phyloP scores from a whole-genome alignment of 2,113 vertebrate species.

The Colinus virginianus region DNA sequence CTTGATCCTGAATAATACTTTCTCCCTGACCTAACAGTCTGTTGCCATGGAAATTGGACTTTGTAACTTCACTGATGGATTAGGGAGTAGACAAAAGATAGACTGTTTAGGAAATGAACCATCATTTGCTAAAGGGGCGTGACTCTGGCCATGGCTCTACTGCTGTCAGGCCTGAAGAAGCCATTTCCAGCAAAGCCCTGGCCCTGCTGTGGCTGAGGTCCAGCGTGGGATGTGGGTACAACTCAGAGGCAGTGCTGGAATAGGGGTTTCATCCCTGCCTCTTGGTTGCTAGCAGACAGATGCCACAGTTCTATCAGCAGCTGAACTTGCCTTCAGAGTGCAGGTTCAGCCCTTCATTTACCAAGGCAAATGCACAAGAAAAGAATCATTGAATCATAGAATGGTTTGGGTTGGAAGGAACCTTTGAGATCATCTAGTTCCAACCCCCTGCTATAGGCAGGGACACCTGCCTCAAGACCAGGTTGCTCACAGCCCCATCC shows the following conservation, averaged over 20 bases:
- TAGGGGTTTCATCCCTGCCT: background rate
- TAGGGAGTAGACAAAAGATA: slow-evolving; percentile 4
- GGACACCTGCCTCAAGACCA: too few relatives aligned
- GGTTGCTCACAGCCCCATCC: too few relatives aligned
- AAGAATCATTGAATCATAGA: too few relatives aligned
- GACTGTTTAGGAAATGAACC: background rate
- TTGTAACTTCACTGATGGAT: slow-evolving; percentile 23
- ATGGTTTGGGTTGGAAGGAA: too few relatives aligned
- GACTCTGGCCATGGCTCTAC: background rate
- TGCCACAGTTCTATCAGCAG: background rate
- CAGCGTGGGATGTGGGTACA: rapidly evolving
- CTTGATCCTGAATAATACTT: slow-evolving; percentile 22
- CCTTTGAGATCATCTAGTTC: too few relatives aligned
- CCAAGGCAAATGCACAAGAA: background rate
- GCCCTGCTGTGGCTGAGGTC: background rate
- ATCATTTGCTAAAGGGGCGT: background rate
- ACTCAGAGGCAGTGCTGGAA: background rate
- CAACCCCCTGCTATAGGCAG: too few relatives aligned
- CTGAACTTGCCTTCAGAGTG: background rate
- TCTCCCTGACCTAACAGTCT: slow-evolving; percentile 36
- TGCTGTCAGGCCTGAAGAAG: background rate
- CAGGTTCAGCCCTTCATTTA: background rate
- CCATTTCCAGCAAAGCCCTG: background rate
- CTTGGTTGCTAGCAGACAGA: rapidly evolving
- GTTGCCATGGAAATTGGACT: slow-evolving; percentile 69